These are phyloP conservation scores for Prenolepis imparis DNA, from an alignment of 2,888 invertebrate genomes.

Conservation along the genomic window DNA sequence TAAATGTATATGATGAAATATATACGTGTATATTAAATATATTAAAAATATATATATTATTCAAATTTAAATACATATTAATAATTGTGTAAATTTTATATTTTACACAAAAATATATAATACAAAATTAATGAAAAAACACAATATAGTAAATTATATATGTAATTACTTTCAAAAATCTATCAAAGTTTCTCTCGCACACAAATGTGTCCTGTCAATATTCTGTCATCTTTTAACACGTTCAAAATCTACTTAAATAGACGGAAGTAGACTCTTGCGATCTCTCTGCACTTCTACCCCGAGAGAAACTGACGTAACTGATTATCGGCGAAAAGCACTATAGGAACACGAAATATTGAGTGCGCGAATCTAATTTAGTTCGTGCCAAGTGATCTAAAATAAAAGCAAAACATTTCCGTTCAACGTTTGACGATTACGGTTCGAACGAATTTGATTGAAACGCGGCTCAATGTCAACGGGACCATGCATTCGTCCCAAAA, in stretches of 20 bases:
- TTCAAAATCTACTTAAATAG: not conserved
- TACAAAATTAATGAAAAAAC: not conserved
- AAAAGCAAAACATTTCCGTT: constrained; percentile 8
- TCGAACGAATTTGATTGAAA: constrained; percentile 9
- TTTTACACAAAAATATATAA: not conserved
- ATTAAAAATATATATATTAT: not conserved
- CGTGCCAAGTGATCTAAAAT: constrained; percentile 27
- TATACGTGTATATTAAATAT: no score
- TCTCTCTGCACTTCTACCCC: not conserved
- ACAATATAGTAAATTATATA: not conserved
- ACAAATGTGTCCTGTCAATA: not conserved
- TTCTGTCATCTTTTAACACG: not conserved
- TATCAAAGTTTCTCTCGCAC: not conserved
- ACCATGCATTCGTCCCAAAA: constrained; percentile 19
- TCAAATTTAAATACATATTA: no score
- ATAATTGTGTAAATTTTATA: no score
- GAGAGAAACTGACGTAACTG: constrained; percentile 2
- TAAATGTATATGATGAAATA: no score
- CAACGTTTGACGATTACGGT: constrained; percentile 5
- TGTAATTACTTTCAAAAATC: not conserved
- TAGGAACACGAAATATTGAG: not conserved
- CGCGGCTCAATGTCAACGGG: not conserved
- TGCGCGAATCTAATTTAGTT: constrained; percentile 1
- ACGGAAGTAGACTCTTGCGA: not conserved
- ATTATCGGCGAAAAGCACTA: not conserved